These are phyloP conservation scores for Ectobius pallidus DNA, from an alignment of 2,888 invertebrate genomes.

Conservation along the genomic window DNA sequence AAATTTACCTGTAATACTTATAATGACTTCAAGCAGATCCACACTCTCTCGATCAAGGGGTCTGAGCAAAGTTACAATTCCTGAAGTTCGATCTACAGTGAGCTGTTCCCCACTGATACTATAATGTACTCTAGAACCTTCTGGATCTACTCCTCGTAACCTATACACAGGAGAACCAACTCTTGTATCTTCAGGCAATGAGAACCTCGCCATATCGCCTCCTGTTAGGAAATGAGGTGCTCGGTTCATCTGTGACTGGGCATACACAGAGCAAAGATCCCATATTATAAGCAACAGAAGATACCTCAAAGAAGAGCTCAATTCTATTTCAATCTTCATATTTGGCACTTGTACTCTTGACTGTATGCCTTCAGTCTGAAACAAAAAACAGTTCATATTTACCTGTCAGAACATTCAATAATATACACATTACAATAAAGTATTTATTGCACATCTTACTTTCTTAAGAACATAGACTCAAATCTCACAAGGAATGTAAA, in stretches of 20 bases:
- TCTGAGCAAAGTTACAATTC: constrained; percentile 74
- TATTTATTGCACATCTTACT: no score
- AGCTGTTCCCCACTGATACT: constrained; percentile 84
- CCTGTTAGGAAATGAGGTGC: constrained; percentile 77
- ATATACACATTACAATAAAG: no score
- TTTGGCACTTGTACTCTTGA: neutral
- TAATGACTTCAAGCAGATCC: constrained; percentile 75
- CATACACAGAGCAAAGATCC: neutral
- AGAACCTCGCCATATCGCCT: constrained; percentile 79
- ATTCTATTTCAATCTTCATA: neutral
- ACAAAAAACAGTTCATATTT: constrained; percentile 2
- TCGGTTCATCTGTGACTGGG: constrained; percentile 60
- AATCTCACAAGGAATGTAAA: no score
- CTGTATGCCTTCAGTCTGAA: neutral
- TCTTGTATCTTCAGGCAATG: constrained; percentile 73
- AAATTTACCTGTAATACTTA: constrained; percentile 80
- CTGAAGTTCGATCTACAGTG: constrained; percentile 75
- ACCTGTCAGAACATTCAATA: no score
- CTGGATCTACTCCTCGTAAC: constrained; percentile 76
- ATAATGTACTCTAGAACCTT: constrained; percentile 73
- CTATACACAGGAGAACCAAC: constrained; percentile 77
- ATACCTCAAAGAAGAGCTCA: no score
- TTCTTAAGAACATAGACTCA: no score
- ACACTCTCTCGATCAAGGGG: constrained; percentile 74
- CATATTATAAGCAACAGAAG: neutral